Base-by-base conservation (phyloP, 35 echinoderm and acorn worm genomes). In the Hemicentrotus pulcherrimus region DNA sequence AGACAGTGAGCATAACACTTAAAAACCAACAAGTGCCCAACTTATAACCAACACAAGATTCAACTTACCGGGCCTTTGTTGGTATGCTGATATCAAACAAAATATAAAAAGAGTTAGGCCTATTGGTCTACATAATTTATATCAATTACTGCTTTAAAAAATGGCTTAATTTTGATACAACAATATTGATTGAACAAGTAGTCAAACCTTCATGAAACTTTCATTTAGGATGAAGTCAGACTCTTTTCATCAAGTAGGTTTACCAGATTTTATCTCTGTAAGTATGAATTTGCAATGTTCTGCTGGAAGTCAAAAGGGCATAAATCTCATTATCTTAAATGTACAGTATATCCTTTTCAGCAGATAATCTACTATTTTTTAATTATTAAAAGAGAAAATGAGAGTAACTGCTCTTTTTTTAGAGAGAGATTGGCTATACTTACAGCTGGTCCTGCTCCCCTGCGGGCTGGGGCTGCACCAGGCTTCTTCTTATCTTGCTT, bases 41-140 rank as follows among this genome's bases (percentile, higher is more conserved):
- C 28, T 28, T 78, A 55, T 78, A 28, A n/a, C 28, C 10, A 11
- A 50, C 16, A 58, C 4, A 24, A 48, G 46, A 93, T 58, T 58
- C 10, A 93, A 93, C 91, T 93, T 93, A 93, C 91, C 91, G 91
- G 91, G 10, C 91, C 91, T 93, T 93, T 93, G 13, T 32, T 31
- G 22, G 91, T 46, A 93, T 93, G 91, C 91, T 93, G 8, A 93
- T 22, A 93, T 16, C 30, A 93, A 93, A 55, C 15, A n/a, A 55
- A 47, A 46, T 2, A 47, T 6, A 50, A 93, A 22, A 50, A 47
- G 12, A 5, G 35, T 91, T 91, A 91, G 8, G 5, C 0, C 4
- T 24, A 35, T 88, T 46, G 0, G 32, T 33, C 32, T 31, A 19
- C 11, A 35, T 41, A 41, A 90, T 41, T 90, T 41, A 19, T 41